Base-by-base conservation (phyloP, 2,888 invertebrate genomes). In the Actias luna region DNA sequence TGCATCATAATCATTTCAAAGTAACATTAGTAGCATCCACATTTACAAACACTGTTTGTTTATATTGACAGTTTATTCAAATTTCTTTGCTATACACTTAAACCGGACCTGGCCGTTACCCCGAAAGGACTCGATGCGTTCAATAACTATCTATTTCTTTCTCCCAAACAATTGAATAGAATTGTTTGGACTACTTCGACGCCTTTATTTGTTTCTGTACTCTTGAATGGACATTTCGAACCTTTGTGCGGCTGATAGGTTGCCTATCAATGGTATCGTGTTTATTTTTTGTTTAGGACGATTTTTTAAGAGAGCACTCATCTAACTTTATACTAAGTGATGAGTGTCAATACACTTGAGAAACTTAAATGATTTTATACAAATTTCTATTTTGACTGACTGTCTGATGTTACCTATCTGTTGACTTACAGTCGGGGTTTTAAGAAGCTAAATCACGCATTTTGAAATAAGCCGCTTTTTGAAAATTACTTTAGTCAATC, bases 111-210 rank as follows among this genome's bases (percentile, higher is more conserved):
- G 58, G 27, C 10, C 14, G 31, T 8, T 33, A 33, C 22, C 61
- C 39, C 39, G 58, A 58, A 57, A 31, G 57, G 57, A 42, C 42
- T 62, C 57, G 58, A 57, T 57, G 42, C 61, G 57, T 62, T 39
- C 61, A 62, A 62, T 62, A 57, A 57, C 57, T 61, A 58, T 62
- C 57, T 57, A 42, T 50, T 27, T 50, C 57, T 57, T 57, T 61
- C 18, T 60, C 52, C 57, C 42, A 62, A 62, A 62, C 61, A 62
- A 62, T 61, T 62, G 58, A 31, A 42, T 42, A 31, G 58, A 62
- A 62, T 29, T 62, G 42, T 62, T 62, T 58, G 18, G 39, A 16
- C 57, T 39, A 55, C 55, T 55, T 16, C 14, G 42, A 58, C 31
- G 57, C 16, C 58, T 62, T 46, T 58, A 62, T 61, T 61, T 61